A percentile compares a stretch with the other conserved stretches of the same genome.
phyloP scores from a whole-genome alignment of 2,888 invertebrate species.

The Schizaphis graminum region DNA sequence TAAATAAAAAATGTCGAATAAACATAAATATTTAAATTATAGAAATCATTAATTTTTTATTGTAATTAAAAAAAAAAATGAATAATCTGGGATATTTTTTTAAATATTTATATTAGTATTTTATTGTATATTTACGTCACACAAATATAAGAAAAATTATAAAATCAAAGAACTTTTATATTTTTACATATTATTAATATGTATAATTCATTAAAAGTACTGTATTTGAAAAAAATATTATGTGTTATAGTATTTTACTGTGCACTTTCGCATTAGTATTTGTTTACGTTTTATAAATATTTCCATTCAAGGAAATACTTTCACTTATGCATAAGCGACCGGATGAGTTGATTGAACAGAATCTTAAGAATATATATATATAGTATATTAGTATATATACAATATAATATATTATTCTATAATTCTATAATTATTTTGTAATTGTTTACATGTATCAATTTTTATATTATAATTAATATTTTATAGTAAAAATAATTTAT shows the following conservation, averaged over 20 bases:
- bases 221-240: not conserved
- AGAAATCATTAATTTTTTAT: not conserved
- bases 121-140: not conserved
- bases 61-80: not conserved
- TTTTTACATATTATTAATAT: not conserved
- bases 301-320: constrained; percentile 34
- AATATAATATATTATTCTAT: not conserved
- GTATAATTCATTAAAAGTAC: not conserved
- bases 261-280: constrained; percentile 40
- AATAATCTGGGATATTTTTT: not conserved
- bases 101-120: not conserved
- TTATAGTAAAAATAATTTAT: not conserved
- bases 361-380: not conserved
- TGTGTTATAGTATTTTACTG: not conserved
- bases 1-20: too few species aligned
- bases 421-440: not conserved
- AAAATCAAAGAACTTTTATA: not conserved
- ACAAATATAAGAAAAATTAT: not conserved
- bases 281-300: constrained; percentile 29
- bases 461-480: not conserved
- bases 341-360: constrained; percentile 1
- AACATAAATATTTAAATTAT: too few species aligned
- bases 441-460: not conserved
- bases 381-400: not conserved
- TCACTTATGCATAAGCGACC: constrained; percentile 26